Evolutionary conservation across 2,113 vertebrate genomes (phyloP).

Genomic region (Scalopus aquaticus): DNA sequence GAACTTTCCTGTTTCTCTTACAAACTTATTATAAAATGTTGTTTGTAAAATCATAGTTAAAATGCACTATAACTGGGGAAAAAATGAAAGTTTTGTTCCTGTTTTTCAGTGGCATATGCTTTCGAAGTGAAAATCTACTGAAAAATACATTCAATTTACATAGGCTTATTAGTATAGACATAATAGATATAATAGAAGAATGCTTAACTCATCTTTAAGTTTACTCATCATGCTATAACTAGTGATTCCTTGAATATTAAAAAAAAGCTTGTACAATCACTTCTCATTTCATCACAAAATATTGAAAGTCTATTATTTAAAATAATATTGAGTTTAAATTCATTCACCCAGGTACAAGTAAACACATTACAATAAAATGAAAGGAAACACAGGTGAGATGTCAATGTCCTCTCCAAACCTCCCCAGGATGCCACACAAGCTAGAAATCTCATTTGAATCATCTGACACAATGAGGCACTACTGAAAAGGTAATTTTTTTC

Average conservation of each 20-base stretch:
- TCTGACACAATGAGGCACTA: neutral
- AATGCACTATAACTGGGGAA: neutral
- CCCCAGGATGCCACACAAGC: neutral
- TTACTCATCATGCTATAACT: neutral
- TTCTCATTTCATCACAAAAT: neutral
- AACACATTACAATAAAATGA: slow-evolving; percentile 7
- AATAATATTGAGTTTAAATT: neutral
- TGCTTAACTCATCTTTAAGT: neutral
- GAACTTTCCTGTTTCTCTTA: slow-evolving; percentile 1
- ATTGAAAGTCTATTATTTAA: neutral
- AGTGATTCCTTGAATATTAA: neutral
- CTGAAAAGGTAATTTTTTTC: neutral
- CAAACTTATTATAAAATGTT: neutral
- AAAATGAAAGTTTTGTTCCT: neutral
- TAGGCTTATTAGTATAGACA: too few relatives aligned
- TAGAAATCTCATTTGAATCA: neutral
- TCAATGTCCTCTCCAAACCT: neutral
- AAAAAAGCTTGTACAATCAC: neutral
- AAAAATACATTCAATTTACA: too few relatives aligned
- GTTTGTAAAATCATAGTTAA: neutral
- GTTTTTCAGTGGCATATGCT: neutral
- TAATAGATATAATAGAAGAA: too few relatives aligned
- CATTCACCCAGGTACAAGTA: neutral
- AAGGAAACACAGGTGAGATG: neutral
- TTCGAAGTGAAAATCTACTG: too few relatives aligned